These are phyloP conservation scores for Macaca mulatta DNA, from an alignment of 2,113 vertebrate genomes.

Conservation along the genomic window DNA sequence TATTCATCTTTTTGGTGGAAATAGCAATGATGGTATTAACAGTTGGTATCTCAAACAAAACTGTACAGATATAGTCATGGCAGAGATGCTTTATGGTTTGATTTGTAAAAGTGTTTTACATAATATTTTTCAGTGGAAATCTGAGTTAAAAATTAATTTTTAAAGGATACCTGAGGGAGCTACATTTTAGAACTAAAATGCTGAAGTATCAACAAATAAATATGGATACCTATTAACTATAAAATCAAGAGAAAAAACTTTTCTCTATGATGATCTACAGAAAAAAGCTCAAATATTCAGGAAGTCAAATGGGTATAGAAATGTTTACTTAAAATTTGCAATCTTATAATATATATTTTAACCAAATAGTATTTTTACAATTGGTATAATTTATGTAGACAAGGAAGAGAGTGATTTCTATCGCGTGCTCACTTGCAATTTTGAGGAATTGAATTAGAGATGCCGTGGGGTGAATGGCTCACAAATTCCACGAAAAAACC, in stretches of 20 bases:
- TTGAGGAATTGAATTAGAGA: not conserved
- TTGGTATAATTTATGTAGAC: not conserved
- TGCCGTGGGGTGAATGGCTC: not conserved
- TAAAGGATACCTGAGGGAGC: not conserved
- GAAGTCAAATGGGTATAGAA: not conserved
- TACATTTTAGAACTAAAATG: not conserved
- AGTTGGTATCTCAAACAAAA: not conserved
- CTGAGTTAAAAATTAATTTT: not conserved
- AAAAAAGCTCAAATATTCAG: not conserved
- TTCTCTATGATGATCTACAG: not conserved
- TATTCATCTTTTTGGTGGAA: not conserved
- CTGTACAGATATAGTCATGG: not conserved
- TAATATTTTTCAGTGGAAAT: not conserved
- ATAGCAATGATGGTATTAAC: not conserved
- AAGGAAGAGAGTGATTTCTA: not conserved
- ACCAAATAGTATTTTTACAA: not conserved
- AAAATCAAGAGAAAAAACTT: not conserved
- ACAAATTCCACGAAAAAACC: not conserved
- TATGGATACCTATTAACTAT: not conserved
- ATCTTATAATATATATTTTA: not conserved
- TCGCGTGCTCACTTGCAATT: not conserved
- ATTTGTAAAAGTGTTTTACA: conserved; percentile 2
- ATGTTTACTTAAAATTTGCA: not conserved
- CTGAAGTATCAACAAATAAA: not conserved
- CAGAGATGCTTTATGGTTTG: not conserved